A percentile compares a stretch with the other conserved stretches of the same genome.
Conservation (phyloP, 2,113 vertebrate species). For the Anoura caudifer region DNA sequence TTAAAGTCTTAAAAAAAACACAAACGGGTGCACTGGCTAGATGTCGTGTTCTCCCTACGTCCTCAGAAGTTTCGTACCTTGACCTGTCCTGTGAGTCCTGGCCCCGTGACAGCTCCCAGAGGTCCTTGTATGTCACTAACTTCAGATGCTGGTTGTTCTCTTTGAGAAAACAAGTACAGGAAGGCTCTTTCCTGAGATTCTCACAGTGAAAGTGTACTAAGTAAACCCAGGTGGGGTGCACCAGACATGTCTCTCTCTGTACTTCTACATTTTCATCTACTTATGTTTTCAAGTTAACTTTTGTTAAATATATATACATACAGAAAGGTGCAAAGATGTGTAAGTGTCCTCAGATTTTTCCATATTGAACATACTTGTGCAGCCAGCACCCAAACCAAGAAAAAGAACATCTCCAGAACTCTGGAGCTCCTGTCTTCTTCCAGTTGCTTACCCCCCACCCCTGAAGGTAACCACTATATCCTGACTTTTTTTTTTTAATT, state of each 20-base stretch:
- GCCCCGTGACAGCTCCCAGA: not conserved
- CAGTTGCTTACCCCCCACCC: not conserved
- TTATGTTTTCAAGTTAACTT: not conserved
- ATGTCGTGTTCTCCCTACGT: not conserved
- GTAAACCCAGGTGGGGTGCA: not conserved
- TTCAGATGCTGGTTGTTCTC: not conserved
- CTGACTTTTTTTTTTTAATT: not conserved
- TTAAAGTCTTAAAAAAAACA: not conserved
- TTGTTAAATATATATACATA: not conserved
- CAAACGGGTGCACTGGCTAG: not conserved
- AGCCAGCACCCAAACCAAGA: not conserved
- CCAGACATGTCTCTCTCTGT: not conserved
- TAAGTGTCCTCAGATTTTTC: not conserved
- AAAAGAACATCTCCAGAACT: not conserved
- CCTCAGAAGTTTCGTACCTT: not conserved
- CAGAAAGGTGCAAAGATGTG: not conserved
- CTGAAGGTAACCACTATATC: not conserved
- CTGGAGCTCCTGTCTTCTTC: not conserved
- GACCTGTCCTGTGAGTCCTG: not conserved
- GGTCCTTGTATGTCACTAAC: not conserved
- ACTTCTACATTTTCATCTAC: not conserved
- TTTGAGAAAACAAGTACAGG: not conserved
- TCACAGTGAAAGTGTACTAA: not conserved
- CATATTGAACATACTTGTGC: not conserved
- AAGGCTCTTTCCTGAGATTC: not conserved